Evolutionary conservation across 1,140 invertebrate species (phyloP).

Genomic region (Samia ricini): DNA sequence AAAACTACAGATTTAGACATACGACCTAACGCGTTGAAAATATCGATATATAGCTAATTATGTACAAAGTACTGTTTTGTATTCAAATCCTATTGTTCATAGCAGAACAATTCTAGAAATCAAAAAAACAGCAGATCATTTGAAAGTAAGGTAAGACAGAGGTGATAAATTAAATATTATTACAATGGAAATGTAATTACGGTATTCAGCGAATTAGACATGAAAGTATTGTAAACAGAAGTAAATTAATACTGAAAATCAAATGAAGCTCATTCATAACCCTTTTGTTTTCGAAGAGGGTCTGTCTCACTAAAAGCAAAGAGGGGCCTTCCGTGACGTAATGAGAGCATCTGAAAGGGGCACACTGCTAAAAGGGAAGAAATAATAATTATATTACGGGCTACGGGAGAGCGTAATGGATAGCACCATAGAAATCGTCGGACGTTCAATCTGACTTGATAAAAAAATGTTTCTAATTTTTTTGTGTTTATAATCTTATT

Average conservation of each 20-base stretch:
- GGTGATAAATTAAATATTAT: not conserved
- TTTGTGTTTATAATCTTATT: not conserved
- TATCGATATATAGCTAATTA: too few species aligned
- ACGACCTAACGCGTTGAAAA: too few species aligned
- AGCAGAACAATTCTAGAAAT: not conserved
- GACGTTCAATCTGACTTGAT: not conserved
- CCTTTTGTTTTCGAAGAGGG: not conserved
- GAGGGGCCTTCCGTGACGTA: not conserved
- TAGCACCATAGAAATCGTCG: not conserved
- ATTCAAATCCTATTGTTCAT: not conserved
- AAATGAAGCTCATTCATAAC: not conserved
- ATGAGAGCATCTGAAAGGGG: not conserved
- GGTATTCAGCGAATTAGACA: not conserved
- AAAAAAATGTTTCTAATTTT: too few species aligned
- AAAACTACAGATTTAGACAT: too few species aligned
- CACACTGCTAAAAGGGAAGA: not conserved
- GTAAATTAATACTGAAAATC: conserved; percentile 1
- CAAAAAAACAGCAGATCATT: not conserved
- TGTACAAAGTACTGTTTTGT: not conserved
- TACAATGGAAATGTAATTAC: not conserved
- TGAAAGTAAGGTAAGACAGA: not conserved
- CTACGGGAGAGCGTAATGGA: not conserved
- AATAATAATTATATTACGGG: conserved; percentile 1
- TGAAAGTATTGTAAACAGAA: not conserved
- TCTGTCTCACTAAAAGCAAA: conserved; percentile 1